Conservation (phyloP, 2,113 vertebrate genomes). For the Spheniscus mendiculus region DNA sequence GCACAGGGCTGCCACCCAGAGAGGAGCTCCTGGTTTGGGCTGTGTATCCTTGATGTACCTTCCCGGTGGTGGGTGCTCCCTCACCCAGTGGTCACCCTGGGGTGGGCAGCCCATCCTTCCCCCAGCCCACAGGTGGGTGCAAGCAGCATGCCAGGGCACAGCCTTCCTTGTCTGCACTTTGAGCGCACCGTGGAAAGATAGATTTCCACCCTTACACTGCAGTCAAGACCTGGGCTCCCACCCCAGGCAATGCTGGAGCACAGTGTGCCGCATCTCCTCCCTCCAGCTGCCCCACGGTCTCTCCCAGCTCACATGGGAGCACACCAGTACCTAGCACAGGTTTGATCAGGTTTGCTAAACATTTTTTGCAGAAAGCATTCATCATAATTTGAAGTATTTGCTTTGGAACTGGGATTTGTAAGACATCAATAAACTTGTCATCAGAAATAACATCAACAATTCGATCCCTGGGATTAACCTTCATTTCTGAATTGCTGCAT, state of each 20-base stretch:
- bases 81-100: neutral
- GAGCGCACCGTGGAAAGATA: neutral
- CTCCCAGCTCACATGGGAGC: neutral
- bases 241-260: neutral
- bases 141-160: neutral
- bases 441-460: neutral
- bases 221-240: neutral
- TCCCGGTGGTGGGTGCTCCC: neutral
- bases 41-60: neutral
- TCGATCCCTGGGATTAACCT: conserved; percentile 12
- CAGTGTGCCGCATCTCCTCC: neutral
- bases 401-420: neutral
- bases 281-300: neutral
- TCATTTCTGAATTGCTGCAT: accelerated
- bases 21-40: neutral
- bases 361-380: neutral
- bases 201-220: too few relatives aligned
- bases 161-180: too few relatives aligned
- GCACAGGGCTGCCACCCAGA: neutral
- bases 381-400: neutral
- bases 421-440: neutral
- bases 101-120: neutral
- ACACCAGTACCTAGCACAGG: neutral
- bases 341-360: neutral
- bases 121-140: neutral